phyloP scores from a whole-genome alignment of 1,140 invertebrate genomes.

The Tetraneura akinire region DNA sequence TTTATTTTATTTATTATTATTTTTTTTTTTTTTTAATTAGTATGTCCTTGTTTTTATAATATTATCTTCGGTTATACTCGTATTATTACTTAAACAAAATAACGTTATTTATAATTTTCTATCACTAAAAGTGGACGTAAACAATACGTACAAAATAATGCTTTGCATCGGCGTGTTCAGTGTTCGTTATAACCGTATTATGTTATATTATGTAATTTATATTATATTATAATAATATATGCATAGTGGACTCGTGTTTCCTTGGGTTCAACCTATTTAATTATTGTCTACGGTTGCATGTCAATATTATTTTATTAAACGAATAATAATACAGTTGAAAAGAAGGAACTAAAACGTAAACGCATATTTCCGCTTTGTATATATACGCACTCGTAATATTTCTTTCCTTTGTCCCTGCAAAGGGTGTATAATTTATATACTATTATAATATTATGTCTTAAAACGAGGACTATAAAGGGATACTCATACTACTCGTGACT shows the following conservation, averaged over 20 bases:
- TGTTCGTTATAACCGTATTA: neutral
- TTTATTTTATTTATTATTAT: too few relatives aligned
- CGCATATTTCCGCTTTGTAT: neutral
- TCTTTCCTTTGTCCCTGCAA: neutral
- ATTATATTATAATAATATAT: neutral
- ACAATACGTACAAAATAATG: too few relatives aligned
- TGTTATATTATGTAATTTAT: neutral
- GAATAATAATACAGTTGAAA: neutral
- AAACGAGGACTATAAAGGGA: too few relatives aligned
- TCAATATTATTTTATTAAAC: neutral
- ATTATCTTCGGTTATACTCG: too few relatives aligned
- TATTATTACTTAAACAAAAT: too few relatives aligned
- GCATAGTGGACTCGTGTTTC: neutral
- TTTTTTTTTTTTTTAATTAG: too few relatives aligned
- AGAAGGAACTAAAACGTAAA: neutral
- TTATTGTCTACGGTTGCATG: slow-evolving; percentile 15
- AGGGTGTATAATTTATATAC: neutral
- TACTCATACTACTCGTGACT: too few relatives aligned
- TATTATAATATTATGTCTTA: too few relatives aligned
- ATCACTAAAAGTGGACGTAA: neutral
- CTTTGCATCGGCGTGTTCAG: too few relatives aligned
- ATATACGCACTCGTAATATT: neutral
- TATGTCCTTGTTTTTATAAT: too few relatives aligned
- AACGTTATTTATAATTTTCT: too few relatives aligned
- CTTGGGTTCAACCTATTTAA: neutral